Evolutionary conservation across 2,113 vertebrate species (phyloP).

Genomic region (Caranx ignobilis): DNA sequence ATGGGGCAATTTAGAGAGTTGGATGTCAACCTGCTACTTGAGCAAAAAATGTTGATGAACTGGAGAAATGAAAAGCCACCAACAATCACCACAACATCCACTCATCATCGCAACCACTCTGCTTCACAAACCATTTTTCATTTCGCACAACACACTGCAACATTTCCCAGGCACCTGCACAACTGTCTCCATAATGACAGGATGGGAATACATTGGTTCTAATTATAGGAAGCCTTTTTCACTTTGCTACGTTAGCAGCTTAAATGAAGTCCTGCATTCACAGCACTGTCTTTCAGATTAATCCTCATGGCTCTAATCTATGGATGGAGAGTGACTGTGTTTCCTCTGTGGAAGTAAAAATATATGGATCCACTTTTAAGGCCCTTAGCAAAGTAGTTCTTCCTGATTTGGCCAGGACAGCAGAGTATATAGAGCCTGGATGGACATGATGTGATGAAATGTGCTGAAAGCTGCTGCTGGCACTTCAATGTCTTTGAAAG

Average conservation of each 20-base stretch:
- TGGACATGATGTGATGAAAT: neutral
- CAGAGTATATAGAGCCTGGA: neutral
- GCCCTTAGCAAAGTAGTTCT: neutral
- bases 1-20: neutral
- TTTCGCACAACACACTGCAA: neutral
- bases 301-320: neutral
- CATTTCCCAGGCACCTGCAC: neutral
- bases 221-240: neutral
- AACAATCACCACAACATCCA: neutral
- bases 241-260: constrained; percentile 6
- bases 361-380: too few relatives aligned
- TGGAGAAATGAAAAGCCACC: neutral
- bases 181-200: neutral
- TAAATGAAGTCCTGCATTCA: neutral
- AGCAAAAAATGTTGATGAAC: neutral
- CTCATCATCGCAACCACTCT: neutral
- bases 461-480: neutral
- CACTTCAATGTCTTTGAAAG: neutral
- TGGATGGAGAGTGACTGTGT: neutral
- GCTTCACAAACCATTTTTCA: neutral
- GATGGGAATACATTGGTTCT: neutral
- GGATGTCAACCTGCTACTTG: neutral
- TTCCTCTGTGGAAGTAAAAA: neutral
- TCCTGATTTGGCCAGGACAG: neutral
- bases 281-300: neutral